Percentiles rank a stretch among this genome's conserved stretches.
Conservation (phyloP, 2,888 invertebrate species). For the Cotesia congregata region DNA sequence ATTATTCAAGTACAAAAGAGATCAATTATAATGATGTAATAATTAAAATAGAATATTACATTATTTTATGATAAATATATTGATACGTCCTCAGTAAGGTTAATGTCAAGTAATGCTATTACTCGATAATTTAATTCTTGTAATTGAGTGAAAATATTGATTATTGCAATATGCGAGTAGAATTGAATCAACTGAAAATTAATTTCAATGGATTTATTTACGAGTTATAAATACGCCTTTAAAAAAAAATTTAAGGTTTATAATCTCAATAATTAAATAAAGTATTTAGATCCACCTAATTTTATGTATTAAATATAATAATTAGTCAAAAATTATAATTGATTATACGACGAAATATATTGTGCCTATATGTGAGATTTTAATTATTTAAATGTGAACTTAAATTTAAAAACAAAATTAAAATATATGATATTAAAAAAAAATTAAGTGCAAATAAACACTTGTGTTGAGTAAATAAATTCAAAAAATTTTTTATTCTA, state of each 20-base stretch:
- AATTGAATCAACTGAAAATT: background rate
- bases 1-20: background rate
- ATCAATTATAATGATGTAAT: background rate
- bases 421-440: background rate
- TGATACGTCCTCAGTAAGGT: background rate
- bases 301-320: background rate
- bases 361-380: constrained; percentile 54
- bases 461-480: constrained; percentile 53
- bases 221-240: background rate
- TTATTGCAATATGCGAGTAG: background rate
- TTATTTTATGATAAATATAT: background rate
- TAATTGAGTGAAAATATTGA: background rate
- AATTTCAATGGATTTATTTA: background rate
- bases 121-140: background rate
- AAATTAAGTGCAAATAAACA: constrained; percentile 45
- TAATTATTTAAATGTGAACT: constrained; percentile 38
- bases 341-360: constrained; percentile 49
- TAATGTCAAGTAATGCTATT: background rate
- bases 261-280: background rate
- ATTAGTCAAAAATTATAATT: background rate
- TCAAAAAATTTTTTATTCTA: constrained; percentile 46
- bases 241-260: background rate
- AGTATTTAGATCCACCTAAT: background rate
- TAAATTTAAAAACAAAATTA: constrained; percentile 9
- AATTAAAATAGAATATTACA: background rate